Evolutionary conservation across 2,888 invertebrate genomes (phyloP).

Genomic region (Nemotelus nigrinus): DNA sequence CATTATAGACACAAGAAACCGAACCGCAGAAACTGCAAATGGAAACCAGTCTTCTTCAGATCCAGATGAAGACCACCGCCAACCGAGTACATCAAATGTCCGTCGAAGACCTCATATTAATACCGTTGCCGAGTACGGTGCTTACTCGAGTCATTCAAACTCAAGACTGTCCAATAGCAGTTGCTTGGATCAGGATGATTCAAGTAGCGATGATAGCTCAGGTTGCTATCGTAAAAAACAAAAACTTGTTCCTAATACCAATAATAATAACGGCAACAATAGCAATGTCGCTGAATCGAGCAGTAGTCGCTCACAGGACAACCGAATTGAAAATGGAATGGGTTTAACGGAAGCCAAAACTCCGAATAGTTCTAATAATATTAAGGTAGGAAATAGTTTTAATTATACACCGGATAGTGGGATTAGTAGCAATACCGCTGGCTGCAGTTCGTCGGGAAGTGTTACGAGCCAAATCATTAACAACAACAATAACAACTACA

Average conservation of each 20-base stretch:
- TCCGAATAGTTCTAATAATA: constrained; percentile 42
- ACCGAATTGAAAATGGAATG: background rate
- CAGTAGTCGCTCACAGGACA: constrained; percentile 1
- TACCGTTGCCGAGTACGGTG: constrained; percentile 52
- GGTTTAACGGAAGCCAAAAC: constrained; percentile 44
- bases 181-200: constrained; percentile 54
- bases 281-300: constrained; percentile 22
- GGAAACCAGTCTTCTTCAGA: constrained; percentile 44
- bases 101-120: constrained; percentile 45
- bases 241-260: constrained; percentile 47
- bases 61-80: constrained; percentile 46
- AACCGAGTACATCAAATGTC: constrained; percentile 42
- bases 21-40: background rate
- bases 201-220: constrained; percentile 51
- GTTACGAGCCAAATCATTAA: constrained; percentile 30
- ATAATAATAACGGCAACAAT: constrained; percentile 38
- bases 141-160: constrained; percentile 58
- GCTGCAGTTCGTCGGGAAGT: constrained; percentile 51
- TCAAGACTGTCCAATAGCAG: constrained; percentile 57
- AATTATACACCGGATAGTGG: constrained; percentile 58
- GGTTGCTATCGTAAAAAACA: constrained; percentile 50
- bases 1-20: constrained; percentile 6
- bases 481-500: constrained; percentile 25
- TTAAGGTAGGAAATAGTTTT: constrained; percentile 20
- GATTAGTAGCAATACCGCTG: constrained; percentile 52